Evolutionary conservation across 2,888 invertebrate species (phyloP), one percentile per base, ranked within the genome.

Genomic region (Amblyjoppa proteus): DNA sequence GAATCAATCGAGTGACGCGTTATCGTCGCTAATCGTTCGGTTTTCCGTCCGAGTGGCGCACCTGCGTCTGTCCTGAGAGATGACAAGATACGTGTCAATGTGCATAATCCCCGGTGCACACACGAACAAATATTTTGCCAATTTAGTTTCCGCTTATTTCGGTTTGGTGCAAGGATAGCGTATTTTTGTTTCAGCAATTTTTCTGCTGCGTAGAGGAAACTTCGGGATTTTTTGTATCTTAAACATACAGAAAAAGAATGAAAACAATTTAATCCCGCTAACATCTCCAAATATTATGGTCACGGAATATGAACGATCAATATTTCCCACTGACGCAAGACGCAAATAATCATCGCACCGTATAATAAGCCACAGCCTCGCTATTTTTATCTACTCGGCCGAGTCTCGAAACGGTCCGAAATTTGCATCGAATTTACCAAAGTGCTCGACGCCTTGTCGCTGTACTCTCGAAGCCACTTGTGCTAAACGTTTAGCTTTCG

Each of bases 321-420:
- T 34, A 66, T 82, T 77, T 66, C 9, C 71, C 66, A 66, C 45
- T 45, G 66, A 31, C 73, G 53, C 16, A 5, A 56, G 77, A 9
- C 49, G 51, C 66, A 78, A 83, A 73, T 56, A 83, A 78, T 78
- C 34, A 16, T 11, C 56, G 77, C 73, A 38, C 53, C 49, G 34
- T 69, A 58, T 71, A 77, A 58, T 58, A 58, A 13, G 31, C 51
- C 49, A 25, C 49, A 38, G 34, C 5, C 28, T 66, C 13, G 53
- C 77, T 83, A 83, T 78, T 68, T 83, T 83, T 83, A 78, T 34
- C 76, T 20, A 34, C 11, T 3, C 16, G 34, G 11, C 61, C 68
- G 45, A 58, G 70, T 77, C 73, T 66, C 41, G 45, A 58, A 58
- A 28, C 66, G 28, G 49, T 56, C 13, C 61, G 20, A 73, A 73